A percentile compares a stretch with the other conserved stretches of the same genome.
Conservation (phyloP, 2,888 invertebrate species). For the Eustalomyia histrio region DNA sequence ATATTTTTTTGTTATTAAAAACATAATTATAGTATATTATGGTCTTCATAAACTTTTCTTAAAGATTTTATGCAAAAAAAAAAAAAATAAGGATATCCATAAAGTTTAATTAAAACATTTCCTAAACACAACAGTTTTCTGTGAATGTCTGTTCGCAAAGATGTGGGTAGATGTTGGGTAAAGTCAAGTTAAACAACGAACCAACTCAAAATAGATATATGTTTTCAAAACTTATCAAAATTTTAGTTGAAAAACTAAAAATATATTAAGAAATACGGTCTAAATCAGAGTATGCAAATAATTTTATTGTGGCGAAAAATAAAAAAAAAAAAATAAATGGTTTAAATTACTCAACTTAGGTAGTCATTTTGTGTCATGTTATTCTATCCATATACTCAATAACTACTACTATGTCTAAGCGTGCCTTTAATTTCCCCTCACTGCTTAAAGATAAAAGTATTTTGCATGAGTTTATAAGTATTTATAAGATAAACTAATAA, state of each 20-base stretch:
- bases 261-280: slow-evolving; percentile 6
- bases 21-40: slow-evolving; percentile 39
- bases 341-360: too few species aligned
- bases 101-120: slow-evolving; percentile 62
- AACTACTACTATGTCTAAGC: neutral
- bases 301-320: neutral
- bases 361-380: too few species aligned
- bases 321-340: too few species aligned
- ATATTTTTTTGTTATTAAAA: slow-evolving; percentile 20
- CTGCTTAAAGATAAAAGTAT: slow-evolving; percentile 2
- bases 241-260: neutral
- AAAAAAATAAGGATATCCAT: slow-evolving; percentile 56
- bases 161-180: neutral
- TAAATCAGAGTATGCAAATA: neutral
- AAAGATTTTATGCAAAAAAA: slow-evolving; percentile 28
- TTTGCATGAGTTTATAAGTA: slow-evolving; percentile 30
- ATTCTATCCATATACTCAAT: too few species aligned
- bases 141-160: neutral
- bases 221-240: slow-evolving; percentile 31
- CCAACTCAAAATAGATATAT: slow-evolving; percentile 12
- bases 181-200: neutral
- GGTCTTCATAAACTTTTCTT: slow-evolving; percentile 38
- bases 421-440: neutral
- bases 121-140: slow-evolving; percentile 9
- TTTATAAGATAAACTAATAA: slow-evolving; percentile 43